Conservation (phyloP, 2,797 vertebrate genomes). For the Mormyrops attenuatus region DNA sequence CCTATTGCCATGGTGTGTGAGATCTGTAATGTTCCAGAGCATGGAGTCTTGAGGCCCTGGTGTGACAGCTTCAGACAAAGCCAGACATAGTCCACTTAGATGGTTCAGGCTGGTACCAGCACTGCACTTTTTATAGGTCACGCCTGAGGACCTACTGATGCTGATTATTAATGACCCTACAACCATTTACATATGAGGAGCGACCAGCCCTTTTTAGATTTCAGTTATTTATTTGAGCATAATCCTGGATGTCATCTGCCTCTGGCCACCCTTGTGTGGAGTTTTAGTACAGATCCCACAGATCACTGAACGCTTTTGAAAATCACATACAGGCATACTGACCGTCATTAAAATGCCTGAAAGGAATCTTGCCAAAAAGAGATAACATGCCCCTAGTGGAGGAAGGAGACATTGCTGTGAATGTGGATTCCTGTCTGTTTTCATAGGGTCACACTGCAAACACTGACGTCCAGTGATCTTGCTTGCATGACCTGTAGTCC, state of each 20-base stretch:
- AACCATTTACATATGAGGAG: not conserved
- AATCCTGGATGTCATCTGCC: not conserved
- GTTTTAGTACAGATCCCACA: not conserved
- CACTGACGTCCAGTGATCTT: not conserved
- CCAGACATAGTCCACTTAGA: not conserved
- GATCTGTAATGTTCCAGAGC: not conserved
- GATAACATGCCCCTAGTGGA: not conserved
- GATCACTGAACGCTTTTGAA: not conserved
- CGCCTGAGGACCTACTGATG: not conserved
- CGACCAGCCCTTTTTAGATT: not conserved
- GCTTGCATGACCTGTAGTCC: not conserved
- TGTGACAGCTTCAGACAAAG: not conserved
- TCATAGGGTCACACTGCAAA: not conserved
- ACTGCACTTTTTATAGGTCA: not conserved
- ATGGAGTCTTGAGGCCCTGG: not conserved
- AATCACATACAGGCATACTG: not conserved
- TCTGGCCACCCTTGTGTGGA: not conserved
- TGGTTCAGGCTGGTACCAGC: not conserved
- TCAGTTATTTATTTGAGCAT: not conserved
- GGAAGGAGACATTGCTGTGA: not conserved
- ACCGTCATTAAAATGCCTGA: not conserved
- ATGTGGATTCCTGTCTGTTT: not conserved
- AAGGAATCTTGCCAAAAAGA: not conserved
- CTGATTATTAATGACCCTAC: not conserved
- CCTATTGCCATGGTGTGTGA: not conserved